Evolutionary conservation across 2,113 vertebrate species (phyloP).

Genomic region (Mastomys natalensis): DNA sequence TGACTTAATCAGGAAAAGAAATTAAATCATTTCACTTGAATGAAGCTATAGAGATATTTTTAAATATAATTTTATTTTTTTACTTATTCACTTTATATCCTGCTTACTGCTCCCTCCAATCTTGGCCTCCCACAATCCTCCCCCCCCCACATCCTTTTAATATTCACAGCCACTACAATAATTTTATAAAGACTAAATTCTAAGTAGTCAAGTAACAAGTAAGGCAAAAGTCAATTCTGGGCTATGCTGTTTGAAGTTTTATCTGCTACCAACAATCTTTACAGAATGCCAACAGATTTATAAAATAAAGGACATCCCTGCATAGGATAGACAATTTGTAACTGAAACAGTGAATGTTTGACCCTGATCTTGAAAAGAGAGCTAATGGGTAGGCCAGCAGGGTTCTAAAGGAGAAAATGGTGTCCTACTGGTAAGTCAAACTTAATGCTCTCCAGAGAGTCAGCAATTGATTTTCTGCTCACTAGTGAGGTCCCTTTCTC

Average conservation of each 20-base stretch:
- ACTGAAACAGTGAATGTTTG: constrained; percentile 10
- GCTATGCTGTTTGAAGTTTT: not conserved
- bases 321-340: constrained; percentile 50
- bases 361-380: constrained; percentile 45
- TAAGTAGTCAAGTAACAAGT: not conserved
- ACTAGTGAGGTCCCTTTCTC: constrained; percentile 45
- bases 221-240: not conserved
- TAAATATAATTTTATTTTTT: no score
- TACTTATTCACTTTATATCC: no score
- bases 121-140: no score
- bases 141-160: not conserved
- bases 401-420: constrained; percentile 70
- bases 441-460: constrained; percentile 66
- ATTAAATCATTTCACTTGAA: not conserved
- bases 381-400: constrained; percentile 67
- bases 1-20: not conserved
- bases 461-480: constrained; percentile 75
- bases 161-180: not conserved
- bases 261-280: constrained; percentile 11
- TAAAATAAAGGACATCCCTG: constrained; percentile 50
- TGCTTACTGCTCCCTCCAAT: no score
- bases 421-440: constrained; percentile 70
- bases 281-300: constrained; percentile 22
- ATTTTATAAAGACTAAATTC: constrained; percentile 17
- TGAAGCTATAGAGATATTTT: constrained; percentile 41